These are phyloP conservation scores for Cisticola juncidis DNA, from an alignment of 2,113 vertebrate species.

Conservation along the genomic window DNA sequence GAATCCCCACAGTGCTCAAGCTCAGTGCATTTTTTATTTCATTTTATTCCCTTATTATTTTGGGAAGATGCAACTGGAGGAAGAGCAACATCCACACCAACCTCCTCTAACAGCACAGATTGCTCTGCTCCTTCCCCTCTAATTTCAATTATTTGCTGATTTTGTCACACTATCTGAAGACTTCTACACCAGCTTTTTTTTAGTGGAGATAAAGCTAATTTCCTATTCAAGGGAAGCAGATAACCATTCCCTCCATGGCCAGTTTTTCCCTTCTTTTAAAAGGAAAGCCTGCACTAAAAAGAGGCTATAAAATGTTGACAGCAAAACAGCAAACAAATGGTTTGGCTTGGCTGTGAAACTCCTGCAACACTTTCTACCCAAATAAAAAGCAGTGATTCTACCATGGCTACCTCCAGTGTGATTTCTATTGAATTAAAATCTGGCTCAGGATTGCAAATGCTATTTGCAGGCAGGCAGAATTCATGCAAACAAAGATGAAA, in stretches of 20 bases:
- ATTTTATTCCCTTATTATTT: neutral
- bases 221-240: neutral
- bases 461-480: neutral
- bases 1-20: neutral
- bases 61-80: neutral
- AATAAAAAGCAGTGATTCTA: neutral
- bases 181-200: neutral
- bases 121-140: neutral
- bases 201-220: neutral
- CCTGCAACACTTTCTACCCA: neutral
- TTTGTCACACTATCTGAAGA: neutral
- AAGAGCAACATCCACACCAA: neutral
- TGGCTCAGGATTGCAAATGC: neutral
- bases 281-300: neutral
- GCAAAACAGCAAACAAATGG: neutral
- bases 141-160: neutral
- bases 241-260: neutral
- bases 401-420: neutral
- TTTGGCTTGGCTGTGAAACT: neutral
- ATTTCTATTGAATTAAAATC: neutral
- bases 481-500: neutral
- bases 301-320: neutral
- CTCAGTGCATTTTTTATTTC: neutral
- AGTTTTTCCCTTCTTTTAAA: neutral
- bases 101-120: neutral